Conservation (phyloP, 2,888 invertebrate genomes). For the Coecobrya sp. region DNA sequence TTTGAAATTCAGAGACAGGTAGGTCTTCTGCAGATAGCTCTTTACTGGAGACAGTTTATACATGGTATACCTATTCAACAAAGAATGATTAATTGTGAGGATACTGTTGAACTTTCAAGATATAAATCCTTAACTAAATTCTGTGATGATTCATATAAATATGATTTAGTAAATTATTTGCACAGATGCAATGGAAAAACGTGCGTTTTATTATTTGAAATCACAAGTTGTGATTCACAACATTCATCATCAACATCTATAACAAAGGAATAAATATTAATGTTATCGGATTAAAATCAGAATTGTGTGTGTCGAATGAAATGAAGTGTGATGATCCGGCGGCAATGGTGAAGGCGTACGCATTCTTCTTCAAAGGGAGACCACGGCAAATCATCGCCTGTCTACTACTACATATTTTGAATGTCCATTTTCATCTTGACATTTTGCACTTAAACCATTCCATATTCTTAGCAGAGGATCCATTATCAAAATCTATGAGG, state of each 20-base stretch:
- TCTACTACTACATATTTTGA: background rate
- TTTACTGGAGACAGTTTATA: no score
- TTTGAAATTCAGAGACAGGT: no score
- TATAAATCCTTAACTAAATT: background rate
- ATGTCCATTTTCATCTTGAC: conserved; percentile 20
- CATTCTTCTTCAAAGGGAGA: conserved; percentile 9
- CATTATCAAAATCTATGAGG: background rate
- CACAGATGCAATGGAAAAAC: background rate
- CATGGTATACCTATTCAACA: no score
- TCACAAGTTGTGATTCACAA: conserved; percentile 19
- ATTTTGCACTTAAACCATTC: conserved; percentile 51
- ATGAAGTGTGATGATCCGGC: conserved; percentile 17
- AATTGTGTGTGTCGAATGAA: background rate
- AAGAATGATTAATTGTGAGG: no score
- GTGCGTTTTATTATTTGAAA: no score
- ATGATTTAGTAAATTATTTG: no score
- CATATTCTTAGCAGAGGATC: background rate
- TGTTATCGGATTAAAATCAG: conserved; percentile 15
- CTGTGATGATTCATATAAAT: no score
- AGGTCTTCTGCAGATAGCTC: no score
- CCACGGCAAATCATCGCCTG: conserved; percentile 49
- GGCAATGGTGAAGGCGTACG: conserved; percentile 35
- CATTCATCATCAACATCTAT: no score
- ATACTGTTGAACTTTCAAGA: no score
- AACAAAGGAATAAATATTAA: background rate